Evolutionary conservation across 2,797 vertebrate genomes (phyloP).

Genomic region (Delichon dasypus): DNA sequence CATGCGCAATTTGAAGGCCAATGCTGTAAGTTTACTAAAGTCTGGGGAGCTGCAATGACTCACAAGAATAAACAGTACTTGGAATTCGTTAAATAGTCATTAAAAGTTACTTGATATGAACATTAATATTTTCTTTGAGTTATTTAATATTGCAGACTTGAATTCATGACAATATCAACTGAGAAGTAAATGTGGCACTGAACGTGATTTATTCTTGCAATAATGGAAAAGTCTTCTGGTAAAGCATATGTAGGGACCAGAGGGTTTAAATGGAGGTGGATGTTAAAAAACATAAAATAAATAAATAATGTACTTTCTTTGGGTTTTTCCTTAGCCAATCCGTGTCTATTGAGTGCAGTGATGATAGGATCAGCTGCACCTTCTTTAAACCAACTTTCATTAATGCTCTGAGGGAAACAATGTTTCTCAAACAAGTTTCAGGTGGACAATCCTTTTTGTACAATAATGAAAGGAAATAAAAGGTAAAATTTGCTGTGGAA

Average conservation of each 20-base stretch:
- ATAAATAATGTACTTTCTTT: not conserved
- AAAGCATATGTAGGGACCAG: not conserved
- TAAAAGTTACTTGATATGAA: conserved; percentile 29
- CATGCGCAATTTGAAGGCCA: not conserved
- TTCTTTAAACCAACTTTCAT: not conserved
- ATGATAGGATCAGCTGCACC: not conserved
- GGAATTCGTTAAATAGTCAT: conserved; percentile 20
- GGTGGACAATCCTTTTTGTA: not conserved
- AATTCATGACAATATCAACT: not conserved
- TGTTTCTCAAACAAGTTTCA: not conserved
- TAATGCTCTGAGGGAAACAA: not conserved
- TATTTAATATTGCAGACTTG: not conserved
- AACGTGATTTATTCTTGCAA: not conserved
- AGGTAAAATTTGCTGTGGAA: not conserved
- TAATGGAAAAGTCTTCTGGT: not conserved
- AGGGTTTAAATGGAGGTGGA: not conserved
- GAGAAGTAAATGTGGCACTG: not conserved
- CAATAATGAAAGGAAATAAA: not conserved
- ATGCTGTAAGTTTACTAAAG: not conserved
- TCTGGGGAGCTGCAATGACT: not conserved
- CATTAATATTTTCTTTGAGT: conserved; percentile 31
- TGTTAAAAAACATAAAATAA: not conserved
- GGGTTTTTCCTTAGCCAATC: not conserved
- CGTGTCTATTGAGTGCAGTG: not conserved
- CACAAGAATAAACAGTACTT: conserved; percentile 18